Percentiles rank a stretch among this genome's conserved stretches.
Evolutionary conservation across 2,888 invertebrate species (phyloP).

Genomic region (Lasioglossum morio): DNA sequence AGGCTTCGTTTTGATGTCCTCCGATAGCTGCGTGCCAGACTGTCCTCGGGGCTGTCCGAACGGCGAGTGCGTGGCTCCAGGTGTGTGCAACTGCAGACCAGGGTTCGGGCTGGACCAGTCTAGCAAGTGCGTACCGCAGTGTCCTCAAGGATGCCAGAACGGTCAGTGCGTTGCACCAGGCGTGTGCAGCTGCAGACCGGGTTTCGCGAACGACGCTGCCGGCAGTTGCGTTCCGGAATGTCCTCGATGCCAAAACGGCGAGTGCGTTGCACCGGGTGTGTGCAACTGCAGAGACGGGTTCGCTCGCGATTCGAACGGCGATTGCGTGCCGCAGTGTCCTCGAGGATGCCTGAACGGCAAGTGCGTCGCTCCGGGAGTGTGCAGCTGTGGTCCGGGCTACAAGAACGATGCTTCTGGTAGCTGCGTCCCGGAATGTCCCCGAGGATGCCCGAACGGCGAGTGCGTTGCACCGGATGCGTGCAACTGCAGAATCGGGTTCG

Average conservation of each 20-base stretch:
- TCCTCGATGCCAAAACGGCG: conserved; percentile 56
- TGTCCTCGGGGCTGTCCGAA: conserved; percentile 61
- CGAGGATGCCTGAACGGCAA: conserved; percentile 71
- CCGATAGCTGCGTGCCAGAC: conserved; percentile 68
- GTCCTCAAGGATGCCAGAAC: conserved; percentile 61
- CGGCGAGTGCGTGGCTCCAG: conserved; percentile 75
- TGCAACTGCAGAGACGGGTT: conserved; percentile 77
- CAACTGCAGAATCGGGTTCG: conserved; percentile 72
- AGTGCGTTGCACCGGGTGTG: conserved; percentile 74
- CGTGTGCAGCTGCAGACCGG: conserved; percentile 76
- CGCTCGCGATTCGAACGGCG: conserved; percentile 70
- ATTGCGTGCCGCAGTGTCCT: conserved; percentile 75
- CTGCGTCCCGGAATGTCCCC: conserved; percentile 43
- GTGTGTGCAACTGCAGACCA: conserved; percentile 77
- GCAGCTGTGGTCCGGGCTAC: conserved; percentile 76
- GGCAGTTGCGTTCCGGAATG: conserved; percentile 44
- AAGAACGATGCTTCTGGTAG: conserved; percentile 71
- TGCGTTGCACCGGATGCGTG: conserved; percentile 78
- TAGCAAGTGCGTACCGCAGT: conserved; percentile 72
- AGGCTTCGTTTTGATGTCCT: conserved; percentile 75
- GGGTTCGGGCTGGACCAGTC: background rate
- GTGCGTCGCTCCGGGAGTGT: conserved; percentile 76
- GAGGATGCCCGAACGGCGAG: conserved; percentile 59
- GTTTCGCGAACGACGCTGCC: conserved; percentile 75
- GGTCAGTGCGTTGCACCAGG: conserved; percentile 77